Evolutionary conservation across 2,113 vertebrate species (phyloP).

Genomic region (Tonatia bakeri): DNA sequence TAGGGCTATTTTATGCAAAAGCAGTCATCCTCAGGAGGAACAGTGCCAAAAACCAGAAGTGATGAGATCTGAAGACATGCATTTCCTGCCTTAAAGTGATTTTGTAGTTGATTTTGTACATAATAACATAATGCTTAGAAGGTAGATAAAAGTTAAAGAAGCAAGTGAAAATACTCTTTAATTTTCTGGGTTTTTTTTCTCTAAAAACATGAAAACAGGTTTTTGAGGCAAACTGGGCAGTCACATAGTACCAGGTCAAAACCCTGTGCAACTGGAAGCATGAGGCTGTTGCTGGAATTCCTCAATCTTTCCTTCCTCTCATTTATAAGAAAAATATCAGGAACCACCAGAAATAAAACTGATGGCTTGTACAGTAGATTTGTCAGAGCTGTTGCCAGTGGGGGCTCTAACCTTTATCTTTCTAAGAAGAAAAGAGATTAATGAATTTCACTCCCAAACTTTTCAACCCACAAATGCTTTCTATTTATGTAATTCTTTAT

Average conservation of each 20-base stretch:
- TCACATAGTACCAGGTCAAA: neutral
- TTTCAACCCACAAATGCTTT: neutral
- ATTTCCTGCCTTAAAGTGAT: neutral
- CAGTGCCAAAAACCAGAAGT: neutral
- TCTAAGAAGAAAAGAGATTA: neutral
- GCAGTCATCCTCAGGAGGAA: neutral
- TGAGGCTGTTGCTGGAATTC: neutral
- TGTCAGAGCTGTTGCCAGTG: neutral
- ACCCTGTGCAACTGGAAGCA: no score
- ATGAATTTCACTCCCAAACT: neutral
- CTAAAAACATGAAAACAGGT: neutral
- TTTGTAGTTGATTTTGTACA: neutral
- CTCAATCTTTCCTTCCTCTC: neutral
- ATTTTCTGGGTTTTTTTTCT: neutral
- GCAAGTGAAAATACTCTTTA: neutral
- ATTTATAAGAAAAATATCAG: neutral
- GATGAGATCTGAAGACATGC: neutral
- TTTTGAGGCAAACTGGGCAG: neutral
- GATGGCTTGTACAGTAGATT: neutral
- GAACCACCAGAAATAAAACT: neutral
- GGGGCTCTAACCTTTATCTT: neutral
- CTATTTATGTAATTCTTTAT: neutral
- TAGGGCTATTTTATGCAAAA: no score
- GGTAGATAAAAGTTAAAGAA: neutral
- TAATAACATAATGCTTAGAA: neutral